Evolutionary conservation across 2,113 vertebrate genomes (phyloP), one percentile per base, ranked within the genome.

Genomic region (Oryzias woworae): DNA sequence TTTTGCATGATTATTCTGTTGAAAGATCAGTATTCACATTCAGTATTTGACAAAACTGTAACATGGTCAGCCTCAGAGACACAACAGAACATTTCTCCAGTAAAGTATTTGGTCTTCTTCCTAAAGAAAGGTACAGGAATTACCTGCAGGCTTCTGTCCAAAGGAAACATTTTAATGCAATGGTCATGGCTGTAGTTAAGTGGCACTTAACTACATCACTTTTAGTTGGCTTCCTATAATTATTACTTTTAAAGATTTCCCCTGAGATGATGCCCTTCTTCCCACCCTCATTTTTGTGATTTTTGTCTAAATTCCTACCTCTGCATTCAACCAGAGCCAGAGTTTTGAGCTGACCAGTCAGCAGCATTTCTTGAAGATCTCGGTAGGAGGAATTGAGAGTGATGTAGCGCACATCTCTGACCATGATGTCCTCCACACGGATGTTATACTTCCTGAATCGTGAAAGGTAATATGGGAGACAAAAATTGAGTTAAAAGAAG

Each of bases 391-490:
- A 97, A 86, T 88, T 94, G 42, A 98, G 93, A n/a, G 96, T 95
- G 78, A 99, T 88, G 3, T 90, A 93, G 60, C 83, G 93, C 17
- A 99, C 94, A 1, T 99, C 96, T 43, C 95, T 87, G 50, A 99
- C 94, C 97, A 99, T 99, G 84, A 99, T 99, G 85, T 99, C 97
- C 67, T 99, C 97, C 67, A 99, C 97, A 0, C 94, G 93, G 54
- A 98, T 92, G 1, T 96, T 97, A 86, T 99, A 99, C 76, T 95
- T 98, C 87, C 97, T 99, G 85, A 62, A 75, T 58, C 26, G 49
- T 17, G 28, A 52, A 26, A 12, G 23, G 60, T 41, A 55, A 18
- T 70, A 20, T 53, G 10, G 15, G 12, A 3, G 0, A 42, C 31
- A 50, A 22, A 28, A 28, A 5, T 20, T 47, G 46, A 45, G 26